Evolutionary conservation across 1,140 invertebrate genomes (phyloP), one percentile per base, ranked within the genome.

Genomic region (Aphelinus certus): DNA sequence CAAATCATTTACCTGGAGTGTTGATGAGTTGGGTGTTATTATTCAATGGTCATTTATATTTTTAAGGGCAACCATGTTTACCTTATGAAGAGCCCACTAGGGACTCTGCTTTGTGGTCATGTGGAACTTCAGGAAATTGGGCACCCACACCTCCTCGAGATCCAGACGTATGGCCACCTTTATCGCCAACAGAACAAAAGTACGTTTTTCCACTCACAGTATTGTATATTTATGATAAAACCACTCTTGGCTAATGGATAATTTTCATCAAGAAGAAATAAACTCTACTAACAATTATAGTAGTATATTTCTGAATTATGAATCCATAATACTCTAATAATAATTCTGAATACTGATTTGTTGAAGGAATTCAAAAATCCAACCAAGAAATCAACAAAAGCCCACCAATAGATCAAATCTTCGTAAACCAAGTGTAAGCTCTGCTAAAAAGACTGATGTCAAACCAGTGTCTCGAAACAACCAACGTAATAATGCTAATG

Each of bases 91-190:
- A 92, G 79, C 91, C 91, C 48, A 91, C 91, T 1, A 79, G 88
- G 70, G 89, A 90, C 80, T 80, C 88, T 9, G 83, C 81, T 69
- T 76, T 85, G 3, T 89, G 87, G 86, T 82, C 84, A 3, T 80
- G 81, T 60, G 81, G 79, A 53, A 81, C 80, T 66, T 77, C 82
- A 2, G 80, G 81, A 53, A 66, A 80, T 82, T 90, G 93, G 53
- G 96, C 94, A 43, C 93, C 94, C 46, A 91, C 94, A 43, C 91
- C 92, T 46, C 89, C 91, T 70, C 89, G 92, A 82, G 95, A 96
- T 90, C 94, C 95, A 45, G 94, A 95, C 87, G 93, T 95, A 1
- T 97, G 96, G 96, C 95, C 95, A n/a, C 92, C 95, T 43, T 95
- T 96, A 57, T 94, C 94, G 69, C 93, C 93, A 75, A 91, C 92